Conservation (phyloP, 2,888 invertebrate genomes). For the Carpatolechia fugitivella region DNA sequence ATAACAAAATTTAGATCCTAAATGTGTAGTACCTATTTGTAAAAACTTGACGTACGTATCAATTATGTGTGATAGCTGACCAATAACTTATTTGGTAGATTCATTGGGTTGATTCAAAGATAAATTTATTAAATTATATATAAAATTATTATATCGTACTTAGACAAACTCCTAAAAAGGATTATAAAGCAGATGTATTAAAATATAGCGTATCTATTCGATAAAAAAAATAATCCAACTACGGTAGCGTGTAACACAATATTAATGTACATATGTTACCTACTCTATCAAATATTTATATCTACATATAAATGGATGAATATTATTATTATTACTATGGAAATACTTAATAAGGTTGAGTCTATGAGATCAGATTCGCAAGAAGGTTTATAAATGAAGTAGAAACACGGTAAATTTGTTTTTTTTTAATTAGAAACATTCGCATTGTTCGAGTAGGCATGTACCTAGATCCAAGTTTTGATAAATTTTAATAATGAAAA, state of each 20-base stretch:
- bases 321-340: background rate
- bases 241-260: background rate
- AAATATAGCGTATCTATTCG: background rate
- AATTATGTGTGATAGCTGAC: constrained; percentile 71
- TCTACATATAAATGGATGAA: background rate
- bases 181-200: background rate
- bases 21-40: constrained; percentile 17
- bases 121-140: constrained; percentile 22
- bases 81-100: constrained; percentile 55
- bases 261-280: background rate
- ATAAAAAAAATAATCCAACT: background rate
- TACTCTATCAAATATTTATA: constrained; percentile 1
- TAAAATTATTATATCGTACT: constrained; percentile 21
- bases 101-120: constrained; percentile 36
- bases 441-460: no score
- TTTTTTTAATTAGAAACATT: no score
- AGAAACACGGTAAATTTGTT: no score
- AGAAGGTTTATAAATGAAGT: no score
- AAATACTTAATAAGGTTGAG: background rate
- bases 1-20: background rate
- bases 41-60: constrained; percentile 50
- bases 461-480: no score
- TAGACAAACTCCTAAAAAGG: constrained; percentile 9
- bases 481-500: no score
- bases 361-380: background rate